Conservation (phyloP, 1,140 invertebrate genomes). For the Nasonia longicornis region DNA sequence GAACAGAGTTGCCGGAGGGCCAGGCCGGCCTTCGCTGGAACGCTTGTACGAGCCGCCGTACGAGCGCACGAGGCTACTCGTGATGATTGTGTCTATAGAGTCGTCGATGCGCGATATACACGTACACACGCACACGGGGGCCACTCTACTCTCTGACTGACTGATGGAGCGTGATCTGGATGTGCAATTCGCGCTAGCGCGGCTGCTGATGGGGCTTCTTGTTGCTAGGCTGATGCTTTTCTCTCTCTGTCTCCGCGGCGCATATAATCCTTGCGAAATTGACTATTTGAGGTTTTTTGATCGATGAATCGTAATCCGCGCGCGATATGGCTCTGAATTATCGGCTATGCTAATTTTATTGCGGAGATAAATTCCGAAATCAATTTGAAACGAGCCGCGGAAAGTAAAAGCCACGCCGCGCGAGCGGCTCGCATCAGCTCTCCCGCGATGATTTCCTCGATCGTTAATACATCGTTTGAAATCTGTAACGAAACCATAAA, state of each 20-base stretch:
- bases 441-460: not conserved
- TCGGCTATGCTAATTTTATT: conserved; percentile 7
- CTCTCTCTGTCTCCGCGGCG: too few species aligned
- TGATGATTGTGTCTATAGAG: not conserved
- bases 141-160: not conserved
- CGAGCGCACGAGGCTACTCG: not conserved
- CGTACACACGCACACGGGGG: too few species aligned
- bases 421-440: not conserved
- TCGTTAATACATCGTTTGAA: not conserved
- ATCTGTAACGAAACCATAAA: not conserved
- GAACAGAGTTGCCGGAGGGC: not conserved
- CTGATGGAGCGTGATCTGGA: conserved; percentile 4
- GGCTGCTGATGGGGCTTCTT: not conserved
- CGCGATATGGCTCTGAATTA: not conserved
- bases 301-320: not conserved
- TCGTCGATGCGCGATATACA: not conserved
- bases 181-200: not conserved
- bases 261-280: not conserved
- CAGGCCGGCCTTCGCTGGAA: not conserved
- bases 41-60: not conserved
- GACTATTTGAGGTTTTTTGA: not conserved
- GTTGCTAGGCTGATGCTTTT: not conserved
- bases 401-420: conserved; percentile 1
- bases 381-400: not conserved
- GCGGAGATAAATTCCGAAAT: conserved; percentile 14